Base-by-base conservation (phyloP, 2,888 invertebrate species). In the Philhelius pedissequus region DNA sequence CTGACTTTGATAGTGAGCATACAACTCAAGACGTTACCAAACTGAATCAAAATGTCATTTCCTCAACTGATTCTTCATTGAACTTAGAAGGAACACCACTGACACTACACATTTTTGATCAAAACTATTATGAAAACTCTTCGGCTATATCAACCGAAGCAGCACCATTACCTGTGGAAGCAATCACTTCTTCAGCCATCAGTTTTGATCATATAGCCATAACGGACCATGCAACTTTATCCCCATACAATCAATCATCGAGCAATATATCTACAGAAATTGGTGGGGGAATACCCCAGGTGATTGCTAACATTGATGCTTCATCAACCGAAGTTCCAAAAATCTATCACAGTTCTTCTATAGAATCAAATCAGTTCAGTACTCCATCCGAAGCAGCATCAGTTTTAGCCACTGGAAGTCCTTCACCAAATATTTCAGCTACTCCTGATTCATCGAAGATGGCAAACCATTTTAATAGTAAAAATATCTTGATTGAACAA, bases 401-500 rank as follows among this genome's bases (percentile, higher is more conserved):
- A 1, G 15, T 30, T 4, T 4, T 18, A 4, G 9, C 30, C 30
- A 52, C 52, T 3, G 11, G 30, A 20, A 20, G 7, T 1, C 20
- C 4, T 6, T n/a, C n/a, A n/a, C n/a, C n/a, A n/a, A 20, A 3
- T n/a, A 1, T n/a, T 50, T 8, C 8, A n/a, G n/a, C 0, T 4
- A 1, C n/a, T 4, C 7, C 7, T 20, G 13, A 18, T 13, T 27
- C 13, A 0, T 13, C 3, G 6, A n/a, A 27, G 0, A 35, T 20
- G 6, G 1, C 1, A 13, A 3, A 7, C 3, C 8, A 1, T 18
- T 1, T 0, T n/a, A 7, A 1, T 8, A 22, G 4, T 20, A 4
- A n/a, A n/a, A 32, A 9, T 9, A 7, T 13, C 9, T 20, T 35
- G 3, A 11, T 22, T 13, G 22, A 5, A n/a, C n/a, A 25, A 3